A percentile compares a stretch with the other conserved stretches of the same genome.
Evolutionary conservation across 2,113 vertebrate genomes (phyloP).

Genomic region (Nerophis ophidion): DNA sequence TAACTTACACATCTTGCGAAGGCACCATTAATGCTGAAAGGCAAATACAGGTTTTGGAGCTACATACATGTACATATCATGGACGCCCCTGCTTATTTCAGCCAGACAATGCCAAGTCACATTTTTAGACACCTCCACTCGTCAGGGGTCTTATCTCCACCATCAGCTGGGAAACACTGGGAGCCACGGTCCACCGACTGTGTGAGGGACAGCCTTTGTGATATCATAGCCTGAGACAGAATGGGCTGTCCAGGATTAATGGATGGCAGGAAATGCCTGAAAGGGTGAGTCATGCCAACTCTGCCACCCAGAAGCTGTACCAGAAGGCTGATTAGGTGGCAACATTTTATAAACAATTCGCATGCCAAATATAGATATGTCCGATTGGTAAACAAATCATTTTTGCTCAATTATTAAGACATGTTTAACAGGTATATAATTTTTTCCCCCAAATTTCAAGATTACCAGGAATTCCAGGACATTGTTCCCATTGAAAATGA

Average conservation of each 20-base stretch:
- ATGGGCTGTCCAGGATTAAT: conserved; percentile 57
- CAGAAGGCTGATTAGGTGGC: conserved; percentile 48
- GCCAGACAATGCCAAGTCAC: neutral
- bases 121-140: conserved; percentile 20
- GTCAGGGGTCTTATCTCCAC: conserved; percentile 39
- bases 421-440: too few relatives aligned
- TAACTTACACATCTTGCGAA: too few relatives aligned
- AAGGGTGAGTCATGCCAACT: conserved; percentile 69
- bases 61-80: too few relatives aligned
- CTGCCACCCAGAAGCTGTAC: conserved; percentile 26
- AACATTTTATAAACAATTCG: conserved; percentile 25
- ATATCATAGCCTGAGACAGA: conserved; percentile 43
- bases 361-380: conserved; percentile 19
- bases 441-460: too few relatives aligned
- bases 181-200: conserved; percentile 22
- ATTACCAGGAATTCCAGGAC: too few relatives aligned
- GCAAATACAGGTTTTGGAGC: too few relatives aligned
- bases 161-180: conserved; percentile 48
- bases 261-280: conserved; percentile 69
- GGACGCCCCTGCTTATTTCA: too few relatives aligned
- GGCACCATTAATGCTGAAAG: too few relatives aligned
- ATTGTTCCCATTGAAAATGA: too few relatives aligned
- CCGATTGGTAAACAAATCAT: conserved; percentile 4
- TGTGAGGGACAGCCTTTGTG: conserved; percentile 50
- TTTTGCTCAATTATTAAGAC: neutral